These are phyloP conservation scores for Eumerus sabulonum DNA, from an alignment of 2,888 invertebrate genomes.

Conservation along the genomic window DNA sequence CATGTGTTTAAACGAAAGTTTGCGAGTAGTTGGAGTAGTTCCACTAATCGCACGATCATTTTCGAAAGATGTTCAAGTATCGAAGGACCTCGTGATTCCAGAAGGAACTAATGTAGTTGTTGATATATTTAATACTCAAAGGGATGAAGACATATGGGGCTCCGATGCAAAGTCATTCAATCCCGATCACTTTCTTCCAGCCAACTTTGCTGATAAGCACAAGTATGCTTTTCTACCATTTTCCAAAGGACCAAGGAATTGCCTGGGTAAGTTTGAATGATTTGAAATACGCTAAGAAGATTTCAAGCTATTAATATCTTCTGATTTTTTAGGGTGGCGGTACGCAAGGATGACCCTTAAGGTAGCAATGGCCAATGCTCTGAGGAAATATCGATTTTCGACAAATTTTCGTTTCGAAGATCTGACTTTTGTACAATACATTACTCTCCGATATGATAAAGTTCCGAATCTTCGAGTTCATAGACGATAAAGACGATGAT, in stretches of 20 bases:
- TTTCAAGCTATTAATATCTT: too few relatives aligned
- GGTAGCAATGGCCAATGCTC: conserved; percentile 72
- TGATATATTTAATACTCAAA: conserved; percentile 75
- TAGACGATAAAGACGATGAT: conserved; percentile 66
- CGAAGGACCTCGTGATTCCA: conserved; percentile 64
- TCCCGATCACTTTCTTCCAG: conserved; percentile 76
- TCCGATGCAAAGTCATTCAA: conserved; percentile 74
- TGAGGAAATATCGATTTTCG: conserved; percentile 73
- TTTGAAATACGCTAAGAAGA: background rate
- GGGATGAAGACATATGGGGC: conserved; percentile 75
- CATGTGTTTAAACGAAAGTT: conserved; percentile 70
- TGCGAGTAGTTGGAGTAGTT: conserved; percentile 70
- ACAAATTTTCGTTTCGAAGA: conserved; percentile 74
- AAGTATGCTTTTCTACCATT: conserved; percentile 76
- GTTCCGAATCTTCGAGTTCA: conserved; percentile 71
- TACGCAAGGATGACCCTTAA: conserved; percentile 74
- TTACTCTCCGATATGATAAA: conserved; percentile 73
- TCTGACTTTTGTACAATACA: conserved; percentile 73
- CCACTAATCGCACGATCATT: conserved; percentile 68
- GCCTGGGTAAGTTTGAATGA: conserved; percentile 40
- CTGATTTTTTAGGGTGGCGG: conserved; percentile 71
- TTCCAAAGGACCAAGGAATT: conserved; percentile 75
- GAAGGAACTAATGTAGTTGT: conserved; percentile 67
- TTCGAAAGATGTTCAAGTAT: conserved; percentile 51
- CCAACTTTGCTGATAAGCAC: conserved; percentile 73